Evolutionary conservation across 2,888 invertebrate genomes (phyloP).

Genomic region (Caenorhabditis drosophilae): DNA sequence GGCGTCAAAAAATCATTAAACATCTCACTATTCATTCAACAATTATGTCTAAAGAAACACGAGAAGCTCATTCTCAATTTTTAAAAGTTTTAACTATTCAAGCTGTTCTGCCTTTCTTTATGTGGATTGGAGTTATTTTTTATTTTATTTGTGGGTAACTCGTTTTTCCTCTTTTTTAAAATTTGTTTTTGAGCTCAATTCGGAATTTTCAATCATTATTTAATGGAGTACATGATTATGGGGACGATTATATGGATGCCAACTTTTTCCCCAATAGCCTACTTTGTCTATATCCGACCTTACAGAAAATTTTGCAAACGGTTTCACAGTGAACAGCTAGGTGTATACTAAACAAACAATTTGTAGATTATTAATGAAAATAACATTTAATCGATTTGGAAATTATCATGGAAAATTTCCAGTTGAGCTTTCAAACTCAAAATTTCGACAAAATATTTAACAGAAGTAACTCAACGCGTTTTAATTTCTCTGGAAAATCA

Average conservation of each 20-base stretch:
- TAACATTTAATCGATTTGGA: too few relatives aligned
- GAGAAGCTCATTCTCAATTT: slow-evolving; percentile 20
- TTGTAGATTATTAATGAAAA: too few relatives aligned
- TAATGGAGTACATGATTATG: slow-evolving; percentile 23
- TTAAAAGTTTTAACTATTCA: slow-evolving; percentile 23
- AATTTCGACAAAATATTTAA: too few relatives aligned
- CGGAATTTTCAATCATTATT: slow-evolving; percentile 8
- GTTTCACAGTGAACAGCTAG: too few relatives aligned
- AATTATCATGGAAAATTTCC: too few relatives aligned
- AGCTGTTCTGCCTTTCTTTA: slow-evolving; percentile 19
- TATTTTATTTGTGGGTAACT: slow-evolving; percentile 15
- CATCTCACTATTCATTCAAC: slow-evolving; percentile 9
- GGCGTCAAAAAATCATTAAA: slow-evolving; percentile 18
- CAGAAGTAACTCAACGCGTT: too few relatives aligned
- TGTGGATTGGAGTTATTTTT: slow-evolving; percentile 22
- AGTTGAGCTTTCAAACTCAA: too few relatives aligned
- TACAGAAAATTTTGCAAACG: slow-evolving; percentile 5
- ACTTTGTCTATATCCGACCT: slow-evolving; percentile 18
- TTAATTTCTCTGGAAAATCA: too few relatives aligned
- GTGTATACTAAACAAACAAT: too few relatives aligned
- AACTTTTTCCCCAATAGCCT: slow-evolving; percentile 18
- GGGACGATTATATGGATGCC: slow-evolving; percentile 25
- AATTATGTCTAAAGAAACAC: slow-evolving; percentile 28
- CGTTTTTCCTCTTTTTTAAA: background rate
- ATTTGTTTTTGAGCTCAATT: slow-evolving; percentile 21